These are phyloP conservation scores for Neosilurus hyrtlii DNA, from an alignment of 2,797 vertebrate genomes.

Conservation along the genomic window DNA sequence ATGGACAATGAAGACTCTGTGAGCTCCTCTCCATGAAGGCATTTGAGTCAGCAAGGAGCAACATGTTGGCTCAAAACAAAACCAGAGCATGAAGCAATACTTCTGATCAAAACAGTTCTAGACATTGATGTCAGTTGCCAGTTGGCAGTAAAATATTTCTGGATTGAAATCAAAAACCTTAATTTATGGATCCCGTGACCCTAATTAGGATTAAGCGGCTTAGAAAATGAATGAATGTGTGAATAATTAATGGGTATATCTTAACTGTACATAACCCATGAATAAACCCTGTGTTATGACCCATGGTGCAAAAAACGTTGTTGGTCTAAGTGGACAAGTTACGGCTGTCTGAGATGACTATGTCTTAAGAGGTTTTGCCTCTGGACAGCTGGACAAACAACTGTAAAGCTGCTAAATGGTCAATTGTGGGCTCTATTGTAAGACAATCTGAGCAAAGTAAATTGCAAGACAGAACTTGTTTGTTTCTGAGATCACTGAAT, in stretches of 20 bases:
- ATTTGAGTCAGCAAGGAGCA: neutral
- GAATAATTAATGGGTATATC: no score
- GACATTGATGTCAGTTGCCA: no score
- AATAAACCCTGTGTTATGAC: neutral
- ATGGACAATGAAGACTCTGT: slow-evolving; percentile 34
- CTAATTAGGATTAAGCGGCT: no score
- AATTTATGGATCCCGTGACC: no score
- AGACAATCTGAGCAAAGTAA: neutral
- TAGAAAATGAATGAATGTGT: no score
- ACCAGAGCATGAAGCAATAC: neutral
- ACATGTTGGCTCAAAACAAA: neutral
- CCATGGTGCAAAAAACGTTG: neutral
- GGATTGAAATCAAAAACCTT: neutral
- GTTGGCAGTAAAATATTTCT: no score
- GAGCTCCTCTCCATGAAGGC: neutral
- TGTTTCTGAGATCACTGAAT: slow-evolving; percentile 3
- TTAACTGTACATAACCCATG: neutral
- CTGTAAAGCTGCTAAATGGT: slow-evolving; percentile 20
- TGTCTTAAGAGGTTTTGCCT: slow-evolving; percentile 22
- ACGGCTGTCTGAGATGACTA: neutral
- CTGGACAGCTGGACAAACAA: slow-evolving; percentile 44
- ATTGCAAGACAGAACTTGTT: neutral
- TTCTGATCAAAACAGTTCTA: slow-evolving; percentile 9
- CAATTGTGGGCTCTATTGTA: slow-evolving; percentile 21
- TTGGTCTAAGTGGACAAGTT: neutral